A percentile compares a stretch with the other conserved stretches of the same genome.
phyloP scores from a whole-genome alignment of 2,888 invertebrate genomes.

The Diarsia brunnea region DNA sequence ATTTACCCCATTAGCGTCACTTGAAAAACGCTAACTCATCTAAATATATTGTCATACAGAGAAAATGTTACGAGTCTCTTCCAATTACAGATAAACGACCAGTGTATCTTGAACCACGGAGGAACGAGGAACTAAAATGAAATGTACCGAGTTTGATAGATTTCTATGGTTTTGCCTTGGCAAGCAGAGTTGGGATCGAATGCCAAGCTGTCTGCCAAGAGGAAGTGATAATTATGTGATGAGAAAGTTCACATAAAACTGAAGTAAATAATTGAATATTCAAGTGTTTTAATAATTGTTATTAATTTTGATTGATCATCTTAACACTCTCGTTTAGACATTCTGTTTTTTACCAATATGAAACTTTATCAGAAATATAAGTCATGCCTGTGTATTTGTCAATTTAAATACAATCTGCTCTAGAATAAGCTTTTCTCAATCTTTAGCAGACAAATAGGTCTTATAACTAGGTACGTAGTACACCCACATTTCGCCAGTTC shows the following conservation, averaged over 20 bases:
- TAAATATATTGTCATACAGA: constrained; percentile 43
- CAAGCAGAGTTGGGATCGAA: background rate
- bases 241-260: constrained; percentile 38
- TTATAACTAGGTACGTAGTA: too few species aligned
- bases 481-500: too few species aligned
- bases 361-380: background rate
- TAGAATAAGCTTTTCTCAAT: background rate
- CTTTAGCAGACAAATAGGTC: too few species aligned
- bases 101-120: background rate
- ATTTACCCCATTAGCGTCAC: constrained; percentile 36
- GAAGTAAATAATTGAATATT: constrained; percentile 14
- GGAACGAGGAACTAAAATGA: background rate
- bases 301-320: background rate
- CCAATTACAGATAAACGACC: background rate
- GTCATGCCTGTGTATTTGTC: background rate
- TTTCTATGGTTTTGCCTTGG: background rate
- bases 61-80: constrained; percentile 13
- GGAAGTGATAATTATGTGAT: background rate
- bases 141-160: background rate
- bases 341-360: background rate
- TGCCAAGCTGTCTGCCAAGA: background rate
- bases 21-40: constrained; percentile 55
- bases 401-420: background rate
- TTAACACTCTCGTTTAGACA: background rate
- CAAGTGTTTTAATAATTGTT: background rate